phyloP scores from a whole-genome alignment of 2,888 invertebrate genomes.

The Anorthoa munda region DNA sequence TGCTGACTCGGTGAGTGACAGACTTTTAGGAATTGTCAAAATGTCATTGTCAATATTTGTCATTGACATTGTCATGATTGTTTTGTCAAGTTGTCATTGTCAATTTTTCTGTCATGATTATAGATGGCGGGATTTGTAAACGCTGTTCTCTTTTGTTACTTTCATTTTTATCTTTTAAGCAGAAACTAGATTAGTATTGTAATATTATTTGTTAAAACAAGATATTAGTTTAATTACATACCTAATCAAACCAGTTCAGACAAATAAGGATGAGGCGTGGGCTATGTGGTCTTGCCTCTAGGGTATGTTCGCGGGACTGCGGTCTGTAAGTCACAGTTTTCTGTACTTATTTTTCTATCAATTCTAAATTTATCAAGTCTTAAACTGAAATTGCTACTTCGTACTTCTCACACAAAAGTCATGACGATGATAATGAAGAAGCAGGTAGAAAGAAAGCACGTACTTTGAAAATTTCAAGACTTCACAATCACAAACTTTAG shows the following conservation, averaged over 20 bases:
- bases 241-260: background rate
- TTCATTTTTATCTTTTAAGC: background rate
- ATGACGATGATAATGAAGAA: too few species aligned
- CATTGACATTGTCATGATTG: too few species aligned
- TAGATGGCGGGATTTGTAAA: slow-evolving; percentile 28
- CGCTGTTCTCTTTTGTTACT: background rate
- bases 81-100: too few species aligned
- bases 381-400: background rate
- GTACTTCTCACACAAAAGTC: background rate
- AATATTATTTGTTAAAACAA: background rate
- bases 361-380: background rate
- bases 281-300: too few species aligned
- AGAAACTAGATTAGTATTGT: background rate
- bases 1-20: too few species aligned
- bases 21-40: background rate
- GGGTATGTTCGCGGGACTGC: background rate
- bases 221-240: background rate
- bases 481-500: too few species aligned
- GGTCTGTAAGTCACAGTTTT: slow-evolving; percentile 8
- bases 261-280: too few species aligned
- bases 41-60: too few species aligned
- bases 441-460: too few species aligned
- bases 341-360: background rate
- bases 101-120: too few species aligned
- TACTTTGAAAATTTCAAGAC: too few species aligned